Evolutionary conservation across 2,113 vertebrate genomes (phyloP), one percentile per base, ranked within the genome.

Genomic region (Scalopus aquaticus): DNA sequence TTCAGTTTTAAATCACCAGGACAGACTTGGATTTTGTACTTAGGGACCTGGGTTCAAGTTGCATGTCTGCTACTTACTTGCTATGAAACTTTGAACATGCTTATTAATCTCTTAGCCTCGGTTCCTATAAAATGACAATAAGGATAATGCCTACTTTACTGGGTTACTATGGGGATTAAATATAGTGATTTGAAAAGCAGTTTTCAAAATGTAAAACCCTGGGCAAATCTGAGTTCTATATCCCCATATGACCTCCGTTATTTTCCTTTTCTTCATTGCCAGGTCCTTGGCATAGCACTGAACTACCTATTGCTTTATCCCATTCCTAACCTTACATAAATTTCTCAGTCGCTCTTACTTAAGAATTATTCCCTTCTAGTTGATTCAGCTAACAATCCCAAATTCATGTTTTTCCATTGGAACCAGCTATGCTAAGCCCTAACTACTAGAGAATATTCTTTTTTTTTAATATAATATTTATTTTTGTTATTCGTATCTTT

Each of bases 41-140:
- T 91, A 67, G 67, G 80, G 60, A 73, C 6, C 13, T 79, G 24
- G 37, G 37, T 95, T 96, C 88, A 79, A 89, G 35, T 64, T 86
- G 7, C 10, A 88, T 12, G 32, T 77, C 58, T 95, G 85, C 35
- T 44, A 46, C 26, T 70, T 84, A 77, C 35, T 88, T 96, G 35
- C 39, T 76, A 20, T 85, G 60, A 94, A 88, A 93, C 73, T 80
- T 81, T 84, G 20, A 93, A 64, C 62, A 60, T 78, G 9, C 16
- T 91, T 82, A 72, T 77, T 76, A 64, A 86, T 91, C 73, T 46
- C 54, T 95, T 35, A 58, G 54, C 22, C 58, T 81, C 49, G 37
- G 35, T 86, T 94, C 13, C n/a, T 92, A 56, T 94, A 93, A 89
- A 94, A 60, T 91, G 28, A 2, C 35, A 93, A n/a, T 74, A 81